These are phyloP conservation scores for Sebastes steindachneri DNA, from an alignment of 2,797 vertebrate genomes.

Conservation along the genomic window DNA sequence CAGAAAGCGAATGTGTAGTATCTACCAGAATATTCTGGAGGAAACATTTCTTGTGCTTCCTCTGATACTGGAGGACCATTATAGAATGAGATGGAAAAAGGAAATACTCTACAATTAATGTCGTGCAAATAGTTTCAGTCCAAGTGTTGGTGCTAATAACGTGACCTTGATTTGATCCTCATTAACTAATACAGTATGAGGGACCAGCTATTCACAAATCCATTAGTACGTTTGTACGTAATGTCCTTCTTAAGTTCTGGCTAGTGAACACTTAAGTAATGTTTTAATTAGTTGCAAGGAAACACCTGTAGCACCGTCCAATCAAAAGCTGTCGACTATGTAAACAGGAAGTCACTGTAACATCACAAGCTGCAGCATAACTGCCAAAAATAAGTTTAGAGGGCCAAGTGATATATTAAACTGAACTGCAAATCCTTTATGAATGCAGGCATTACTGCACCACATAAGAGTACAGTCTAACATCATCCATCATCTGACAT, in stretches of 20 bases:
- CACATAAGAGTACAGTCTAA: not conserved
- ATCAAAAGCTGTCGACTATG: not conserved
- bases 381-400: not conserved
- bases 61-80: not conserved
- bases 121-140: not conserved
- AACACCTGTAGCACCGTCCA: not conserved
- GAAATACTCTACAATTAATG: not conserved
- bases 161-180: not conserved
- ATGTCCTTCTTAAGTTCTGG: not conserved
- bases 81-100: not conserved
- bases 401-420: not conserved
- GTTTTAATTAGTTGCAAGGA: not conserved
- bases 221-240: not conserved
- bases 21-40: constrained; percentile 37
- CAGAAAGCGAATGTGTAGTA: constrained; percentile 20
- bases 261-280: not conserved
- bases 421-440: not conserved
- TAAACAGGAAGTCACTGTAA: not conserved
- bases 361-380: not conserved
- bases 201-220: not conserved
- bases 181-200: not conserved
- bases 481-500: not conserved
- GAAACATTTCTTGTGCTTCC: constrained; percentile 6
- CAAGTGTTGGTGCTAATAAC: not conserved
- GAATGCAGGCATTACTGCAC: not conserved